Base-by-base conservation (phyloP, 2,797 vertebrate species). In the Lagorchestes hirsutus region DNA sequence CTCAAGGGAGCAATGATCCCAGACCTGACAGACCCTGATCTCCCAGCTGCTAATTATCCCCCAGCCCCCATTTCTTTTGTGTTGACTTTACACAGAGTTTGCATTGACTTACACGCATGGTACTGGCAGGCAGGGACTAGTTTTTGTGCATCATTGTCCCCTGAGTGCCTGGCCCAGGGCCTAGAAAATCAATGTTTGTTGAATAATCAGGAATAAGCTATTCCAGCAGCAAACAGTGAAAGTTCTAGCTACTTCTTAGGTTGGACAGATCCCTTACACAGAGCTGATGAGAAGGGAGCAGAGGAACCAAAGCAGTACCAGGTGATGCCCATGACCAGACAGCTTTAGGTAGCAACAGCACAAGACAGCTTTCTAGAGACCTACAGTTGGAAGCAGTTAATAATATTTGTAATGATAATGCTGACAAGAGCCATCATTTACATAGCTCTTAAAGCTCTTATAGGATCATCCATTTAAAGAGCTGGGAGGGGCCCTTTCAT, bases 311-410 rank as follows among this genome's bases (percentile, higher is more conserved):
- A n/a, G 4, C 13, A 0, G 16, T 40, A 74, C 16, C 34, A 74
- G 34, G 16, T 1, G 5, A 27, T 82, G 40, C 40, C 74, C 40
- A 46, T 0, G 0, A 82, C 40, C 40, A 82, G n/a, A 82, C n/a
- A 1, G 2, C 18, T 8, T 1, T 9, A 8, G 2, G 2, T 10
- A 56, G 55, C 24, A 22, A 56, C 22, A 56, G 57, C 0, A 3
- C 27, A 58, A 8, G 57, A 9, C 24, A 57, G 24, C 27, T 57
- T 57, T 28, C 57, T 58, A 27, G 27, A 58, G 57, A 58, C 8
- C 31, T 62, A 62, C 34, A 67, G 62, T 0, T 59, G 58, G 62
- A 34, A 4, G 31, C 31, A 34, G 29, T 13, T 62, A 62, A 59
- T 31, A 34, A 62, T 34, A 14, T 16, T 34, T 16, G 31, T 67